phyloP scores from a whole-genome alignment of 2,113 vertebrate genomes.

The Sminthopsis crassicaudata region DNA sequence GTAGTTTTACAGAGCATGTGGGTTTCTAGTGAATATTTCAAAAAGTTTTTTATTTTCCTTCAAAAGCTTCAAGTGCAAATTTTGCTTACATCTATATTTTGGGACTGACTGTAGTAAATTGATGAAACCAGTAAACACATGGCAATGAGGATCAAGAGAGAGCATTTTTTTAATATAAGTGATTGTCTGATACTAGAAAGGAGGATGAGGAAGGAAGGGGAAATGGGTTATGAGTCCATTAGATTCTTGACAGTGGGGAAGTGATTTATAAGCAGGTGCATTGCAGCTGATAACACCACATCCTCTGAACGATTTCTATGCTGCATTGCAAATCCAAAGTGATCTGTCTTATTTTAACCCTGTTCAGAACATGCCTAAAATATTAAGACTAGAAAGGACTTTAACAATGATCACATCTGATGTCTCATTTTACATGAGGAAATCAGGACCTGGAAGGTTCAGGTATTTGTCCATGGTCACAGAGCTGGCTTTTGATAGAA shows the following conservation, averaged over 20 bases:
- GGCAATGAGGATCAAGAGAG: slow-evolving; percentile 29
- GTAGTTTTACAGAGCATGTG: not conserved
- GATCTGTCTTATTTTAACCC: not conserved
- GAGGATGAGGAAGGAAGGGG: slow-evolving; percentile 20
- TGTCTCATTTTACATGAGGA: not conserved
- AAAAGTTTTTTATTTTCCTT: not conserved
- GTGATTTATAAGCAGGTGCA: slow-evolving; percentile 30
- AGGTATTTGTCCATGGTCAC: not conserved
- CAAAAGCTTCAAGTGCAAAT: not conserved
- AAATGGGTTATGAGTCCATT: slow-evolving; percentile 43
- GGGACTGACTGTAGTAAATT: not conserved
- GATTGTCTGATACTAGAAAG: slow-evolving; percentile 56
- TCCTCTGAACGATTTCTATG: not conserved
- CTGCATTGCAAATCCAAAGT: not conserved
- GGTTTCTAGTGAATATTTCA: slow-evolving; percentile 30
- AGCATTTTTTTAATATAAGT: slow-evolving; percentile 22
- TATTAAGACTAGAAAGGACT: not conserved
- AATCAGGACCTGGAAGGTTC: not conserved
- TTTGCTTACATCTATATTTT: slow-evolving; percentile 33
- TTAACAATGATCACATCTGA: not conserved
- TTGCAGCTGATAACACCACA: slow-evolving; percentile 4
- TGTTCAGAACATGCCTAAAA: not conserved
- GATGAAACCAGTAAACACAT: slow-evolving; percentile 28
- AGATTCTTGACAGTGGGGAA: slow-evolving; percentile 32
- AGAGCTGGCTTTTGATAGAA: not conserved